Evolutionary conservation across 2,797 vertebrate genomes (phyloP).

Genomic region (Falco cherrug): DNA sequence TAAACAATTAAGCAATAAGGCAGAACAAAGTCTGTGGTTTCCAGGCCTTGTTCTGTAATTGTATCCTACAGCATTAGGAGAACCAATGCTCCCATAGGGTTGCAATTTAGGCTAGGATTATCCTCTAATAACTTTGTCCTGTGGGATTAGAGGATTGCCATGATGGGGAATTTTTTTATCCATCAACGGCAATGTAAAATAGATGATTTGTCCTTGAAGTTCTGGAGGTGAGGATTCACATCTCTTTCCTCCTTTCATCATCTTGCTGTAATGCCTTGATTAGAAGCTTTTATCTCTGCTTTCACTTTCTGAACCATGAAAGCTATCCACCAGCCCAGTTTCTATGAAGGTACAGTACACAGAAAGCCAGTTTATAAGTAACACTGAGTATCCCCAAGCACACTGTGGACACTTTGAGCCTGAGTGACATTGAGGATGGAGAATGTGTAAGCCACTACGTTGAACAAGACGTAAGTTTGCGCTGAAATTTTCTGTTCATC

Average conservation of each 20-base stretch:
- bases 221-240: background rate
- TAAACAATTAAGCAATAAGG: constrained; percentile 72
- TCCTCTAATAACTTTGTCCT: constrained; percentile 31
- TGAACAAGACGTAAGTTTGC: background rate
- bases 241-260: background rate
- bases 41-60: constrained; percentile 51
- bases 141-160: constrained; percentile 15
- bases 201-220: background rate
- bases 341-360: background rate
- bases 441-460: background rate
- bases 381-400: background rate
- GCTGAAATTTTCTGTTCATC: background rate
- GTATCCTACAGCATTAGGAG: constrained; percentile 49
- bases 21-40: constrained; percentile 67
- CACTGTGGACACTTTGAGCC: background rate
- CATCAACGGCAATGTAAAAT: background rate
- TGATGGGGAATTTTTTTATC: background rate
- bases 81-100: background rate
- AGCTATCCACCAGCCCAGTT: background rate
- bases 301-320: background rate
- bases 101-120: constrained; percentile 53
- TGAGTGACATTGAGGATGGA: background rate
- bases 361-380: background rate
- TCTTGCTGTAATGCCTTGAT: background rate
- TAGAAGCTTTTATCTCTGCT: constrained; percentile 1